Evolutionary conservation across 1,140 invertebrate genomes (phyloP).

Genomic region (Cryptotermes secundus): DNA sequence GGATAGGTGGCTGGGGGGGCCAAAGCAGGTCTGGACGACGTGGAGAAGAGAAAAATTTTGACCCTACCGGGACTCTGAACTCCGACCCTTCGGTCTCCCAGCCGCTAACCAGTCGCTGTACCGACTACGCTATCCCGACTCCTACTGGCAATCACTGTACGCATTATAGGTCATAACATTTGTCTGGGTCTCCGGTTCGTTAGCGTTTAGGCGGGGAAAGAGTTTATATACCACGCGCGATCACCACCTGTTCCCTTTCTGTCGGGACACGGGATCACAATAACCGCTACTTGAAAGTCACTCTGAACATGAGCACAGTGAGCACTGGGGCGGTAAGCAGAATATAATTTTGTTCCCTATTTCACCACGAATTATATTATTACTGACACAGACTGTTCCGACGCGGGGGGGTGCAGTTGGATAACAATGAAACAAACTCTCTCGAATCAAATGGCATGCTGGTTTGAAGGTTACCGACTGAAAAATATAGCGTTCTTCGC

Average conservation of each 20-base stretch:
- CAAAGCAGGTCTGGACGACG: too few relatives aligned
- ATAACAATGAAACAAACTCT: neutral
- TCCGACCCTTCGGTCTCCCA: too few relatives aligned
- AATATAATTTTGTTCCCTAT: neutral
- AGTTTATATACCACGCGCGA: neutral
- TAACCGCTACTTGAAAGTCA: neutral
- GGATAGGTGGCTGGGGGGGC: too few relatives aligned
- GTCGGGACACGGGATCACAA: neutral
- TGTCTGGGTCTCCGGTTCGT: neutral
- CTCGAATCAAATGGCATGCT: neutral
- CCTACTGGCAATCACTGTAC: neutral
- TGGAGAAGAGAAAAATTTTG: too few relatives aligned
- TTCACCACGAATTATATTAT: neutral
- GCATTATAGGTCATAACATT: neutral
- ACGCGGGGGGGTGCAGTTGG: neutral
- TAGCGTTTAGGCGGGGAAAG: neutral
- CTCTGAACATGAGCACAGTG: neutral
- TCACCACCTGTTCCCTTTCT: neutral
- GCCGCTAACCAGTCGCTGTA: too few relatives aligned
- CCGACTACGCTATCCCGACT: too few relatives aligned
- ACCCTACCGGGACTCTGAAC: too few relatives aligned
- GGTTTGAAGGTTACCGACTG: too few relatives aligned
- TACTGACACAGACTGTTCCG: neutral
- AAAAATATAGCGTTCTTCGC: too few relatives aligned
- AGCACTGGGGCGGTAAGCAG: neutral